Evolutionary conservation across 1,140 invertebrate species (phyloP).

Genomic region (Lycorma delicatula): DNA sequence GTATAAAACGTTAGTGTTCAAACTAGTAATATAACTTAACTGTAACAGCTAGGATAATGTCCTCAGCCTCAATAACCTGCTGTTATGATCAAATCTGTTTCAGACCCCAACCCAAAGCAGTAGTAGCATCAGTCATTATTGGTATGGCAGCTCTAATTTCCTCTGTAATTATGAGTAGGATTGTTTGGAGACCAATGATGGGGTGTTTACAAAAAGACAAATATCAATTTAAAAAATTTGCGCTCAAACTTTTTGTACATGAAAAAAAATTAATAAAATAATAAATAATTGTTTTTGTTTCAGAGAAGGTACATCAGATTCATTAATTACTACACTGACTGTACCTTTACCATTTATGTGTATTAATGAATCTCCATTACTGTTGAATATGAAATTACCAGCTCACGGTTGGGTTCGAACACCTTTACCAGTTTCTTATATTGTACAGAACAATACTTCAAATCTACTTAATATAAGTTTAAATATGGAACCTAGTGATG

Average conservation of each 20-base stretch:
- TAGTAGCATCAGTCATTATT: too few species aligned
- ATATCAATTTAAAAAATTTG: background rate
- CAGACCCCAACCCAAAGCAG: too few species aligned
- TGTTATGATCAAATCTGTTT: too few species aligned
- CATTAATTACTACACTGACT: constrained; percentile 40
- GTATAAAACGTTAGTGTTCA: too few species aligned
- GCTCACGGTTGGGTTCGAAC: constrained; percentile 63
- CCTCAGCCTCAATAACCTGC: too few species aligned
- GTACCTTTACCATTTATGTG: constrained; percentile 47
- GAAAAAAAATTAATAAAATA: constrained; percentile 10
- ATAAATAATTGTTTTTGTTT: constrained; percentile 26
- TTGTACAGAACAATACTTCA: constrained; percentile 60
- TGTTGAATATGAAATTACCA: constrained; percentile 60
- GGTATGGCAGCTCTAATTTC: too few species aligned
- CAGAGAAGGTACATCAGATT: constrained; percentile 32
- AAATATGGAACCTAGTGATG: constrained; percentile 70
- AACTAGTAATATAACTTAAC: too few species aligned
- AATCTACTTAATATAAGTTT: constrained; percentile 63
- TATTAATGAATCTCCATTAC: constrained; percentile 58
- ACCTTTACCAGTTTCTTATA: constrained; percentile 58
- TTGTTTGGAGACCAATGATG: too few species aligned
- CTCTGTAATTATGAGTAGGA: too few species aligned
- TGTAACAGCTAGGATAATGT: too few species aligned
- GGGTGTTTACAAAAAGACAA: background rate
- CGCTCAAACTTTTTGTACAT: background rate